Evolutionary conservation across 2,797 vertebrate species (phyloP), one percentile per base, ranked within the genome.

Genomic region (Hippoglossus hippoglossus): DNA sequence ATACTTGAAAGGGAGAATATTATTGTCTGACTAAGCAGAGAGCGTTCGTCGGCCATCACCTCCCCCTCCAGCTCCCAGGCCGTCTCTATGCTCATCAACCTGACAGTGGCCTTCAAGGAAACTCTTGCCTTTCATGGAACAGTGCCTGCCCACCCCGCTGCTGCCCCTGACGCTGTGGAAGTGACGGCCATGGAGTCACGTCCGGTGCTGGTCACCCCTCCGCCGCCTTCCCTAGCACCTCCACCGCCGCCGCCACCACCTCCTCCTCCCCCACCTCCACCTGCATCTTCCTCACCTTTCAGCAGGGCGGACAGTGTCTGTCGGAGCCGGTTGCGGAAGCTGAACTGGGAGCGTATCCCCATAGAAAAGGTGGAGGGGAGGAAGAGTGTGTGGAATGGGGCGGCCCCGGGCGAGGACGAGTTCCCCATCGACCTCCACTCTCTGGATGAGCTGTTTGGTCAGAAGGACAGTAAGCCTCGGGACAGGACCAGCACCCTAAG

Each of bases 261-360:
- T 13, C 76, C 81, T 3, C 86, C 73, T 1, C 80, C 79, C 0
- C 83, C 75, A 0, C 71, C 69, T 0, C 77, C 77, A 0, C 64
- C 80, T 11, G 44, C 72, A 50, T 5, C 79, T 68, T 6, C 77
- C 4, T 78, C 82, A 0, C 81, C 80, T 9, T 80, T 94, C 7
- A 84, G 77, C 71, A 88, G 81, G 11, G 25, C 74, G 5, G 92
- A 91, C 62, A 87, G 84, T 0, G 83, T 54, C 25, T 84, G 87
- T 0, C 86, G 84, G 41, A 93, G 94, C 63, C 91, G 92, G 21
- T 88, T 95, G 46, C 91, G 94, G 79, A 95, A 94, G 78, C 89
- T 96, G 15, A 96, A 96, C 87, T 96, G 94, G 94, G 95, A 95
- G 73, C 88, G 91, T 1, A 95, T 95, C 68, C 94, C 94, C 46